Conservation (phyloP, 2,113 vertebrate genomes). For the Maccullochella peelii region DNA sequence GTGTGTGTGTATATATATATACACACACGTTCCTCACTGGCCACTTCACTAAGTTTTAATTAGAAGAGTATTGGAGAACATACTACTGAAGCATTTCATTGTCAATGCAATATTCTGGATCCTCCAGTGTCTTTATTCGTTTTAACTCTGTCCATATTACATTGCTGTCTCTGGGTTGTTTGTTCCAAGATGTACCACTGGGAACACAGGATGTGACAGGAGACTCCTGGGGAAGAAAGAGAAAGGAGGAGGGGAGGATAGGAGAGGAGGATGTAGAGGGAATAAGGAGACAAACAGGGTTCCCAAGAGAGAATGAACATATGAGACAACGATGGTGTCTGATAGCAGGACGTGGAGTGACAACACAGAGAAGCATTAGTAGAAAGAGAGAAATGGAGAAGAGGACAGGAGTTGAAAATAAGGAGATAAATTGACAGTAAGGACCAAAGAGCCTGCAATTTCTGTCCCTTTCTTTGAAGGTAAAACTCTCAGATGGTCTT, state of each 20-base stretch:
- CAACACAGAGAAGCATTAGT: constrained; percentile 70
- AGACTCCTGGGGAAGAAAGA: constrained; percentile 69
- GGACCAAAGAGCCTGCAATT: constrained; percentile 38
- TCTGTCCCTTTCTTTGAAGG: constrained; percentile 21
- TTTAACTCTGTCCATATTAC: constrained; percentile 61
- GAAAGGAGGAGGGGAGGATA: constrained; percentile 50
- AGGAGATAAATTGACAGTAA: constrained; percentile 44
- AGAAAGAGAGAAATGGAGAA: constrained; percentile 46
- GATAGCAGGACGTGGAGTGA: constrained; percentile 66
- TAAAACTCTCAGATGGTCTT: constrained; percentile 21
- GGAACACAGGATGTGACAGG: constrained; percentile 76
- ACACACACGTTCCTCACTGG: constrained; percentile 3
- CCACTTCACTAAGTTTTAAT: constrained; percentile 35
- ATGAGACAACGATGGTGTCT: constrained; percentile 72
- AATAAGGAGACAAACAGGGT: constrained; percentile 73
- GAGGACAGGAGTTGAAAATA: constrained; percentile 58
- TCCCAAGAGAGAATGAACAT: constrained; percentile 68
- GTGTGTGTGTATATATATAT: too few relatives aligned
- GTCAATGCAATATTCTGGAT: constrained; percentile 38
- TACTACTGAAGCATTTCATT: constrained; percentile 30
- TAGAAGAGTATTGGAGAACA: constrained; percentile 19
- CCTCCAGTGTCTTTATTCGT: constrained; percentile 40
- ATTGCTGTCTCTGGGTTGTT: constrained; percentile 61
- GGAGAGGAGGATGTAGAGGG: constrained; percentile 54
- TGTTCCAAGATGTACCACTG: constrained; percentile 66